phyloP scores from a whole-genome alignment of 2,888 invertebrate genomes.

The Drosophila fulvimacula region DNA sequence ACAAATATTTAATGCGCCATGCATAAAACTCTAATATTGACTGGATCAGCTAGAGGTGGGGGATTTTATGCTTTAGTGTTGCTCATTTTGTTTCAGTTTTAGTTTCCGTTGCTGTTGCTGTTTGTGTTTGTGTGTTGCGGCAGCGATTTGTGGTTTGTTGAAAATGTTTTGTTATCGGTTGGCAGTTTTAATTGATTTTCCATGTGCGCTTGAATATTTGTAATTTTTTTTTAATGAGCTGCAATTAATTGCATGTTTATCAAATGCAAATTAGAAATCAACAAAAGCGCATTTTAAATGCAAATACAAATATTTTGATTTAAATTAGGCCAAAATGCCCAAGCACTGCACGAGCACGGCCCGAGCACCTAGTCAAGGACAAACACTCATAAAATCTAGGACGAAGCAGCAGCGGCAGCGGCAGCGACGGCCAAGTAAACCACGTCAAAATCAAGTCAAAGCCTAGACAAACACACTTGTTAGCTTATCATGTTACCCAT shows the following conservation, averaged over 20 bases:
- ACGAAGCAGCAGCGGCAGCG: not conserved
- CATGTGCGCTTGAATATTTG: constrained; percentile 46
- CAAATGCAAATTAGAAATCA: constrained; percentile 41
- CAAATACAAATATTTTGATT: constrained; percentile 24
- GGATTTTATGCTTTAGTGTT: constrained; percentile 13
- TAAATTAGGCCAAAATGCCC: constrained; percentile 21
- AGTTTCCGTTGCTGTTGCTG: constrained; percentile 20
- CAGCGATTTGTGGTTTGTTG: constrained; percentile 62
- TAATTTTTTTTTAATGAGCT: constrained; percentile 62
- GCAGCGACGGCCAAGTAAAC: constrained; percentile 22
- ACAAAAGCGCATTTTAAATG: constrained; percentile 15
- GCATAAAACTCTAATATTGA: constrained; percentile 46
- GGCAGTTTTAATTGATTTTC: constrained; percentile 71
- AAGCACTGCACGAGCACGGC: not conserved
- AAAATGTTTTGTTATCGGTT: constrained; percentile 67
- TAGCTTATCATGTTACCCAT: constrained; percentile 76
- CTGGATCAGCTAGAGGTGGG: constrained; percentile 23
- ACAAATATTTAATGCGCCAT: constrained; percentile 48
- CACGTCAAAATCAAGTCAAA: constrained; percentile 71
- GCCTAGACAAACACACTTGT: constrained; percentile 79
- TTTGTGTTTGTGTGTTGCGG: constrained; percentile 54
- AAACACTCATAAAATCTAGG: constrained; percentile 28
- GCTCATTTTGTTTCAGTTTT: constrained; percentile 14
- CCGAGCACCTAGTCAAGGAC: constrained; percentile 41
- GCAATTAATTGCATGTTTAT: constrained; percentile 56